phyloP scores from a whole-genome alignment of 2,888 invertebrate species.

The Agonopterix subpropinquella region DNA sequence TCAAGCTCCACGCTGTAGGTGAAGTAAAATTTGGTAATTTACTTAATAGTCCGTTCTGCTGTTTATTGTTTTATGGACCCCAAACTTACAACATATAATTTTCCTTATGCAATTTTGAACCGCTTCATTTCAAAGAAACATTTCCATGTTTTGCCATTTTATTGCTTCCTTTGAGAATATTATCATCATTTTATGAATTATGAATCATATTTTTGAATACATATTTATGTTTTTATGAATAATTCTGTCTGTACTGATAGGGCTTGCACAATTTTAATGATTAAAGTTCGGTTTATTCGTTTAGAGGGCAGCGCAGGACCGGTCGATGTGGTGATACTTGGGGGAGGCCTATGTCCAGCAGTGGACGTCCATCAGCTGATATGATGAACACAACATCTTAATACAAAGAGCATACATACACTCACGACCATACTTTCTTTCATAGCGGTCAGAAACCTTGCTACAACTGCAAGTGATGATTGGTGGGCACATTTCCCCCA shows the following conservation, averaged over 20 bases:
- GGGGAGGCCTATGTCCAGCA: too few relatives aligned
- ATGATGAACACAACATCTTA: too few relatives aligned
- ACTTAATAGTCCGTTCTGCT: conserved; percentile 23
- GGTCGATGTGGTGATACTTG: too few relatives aligned
- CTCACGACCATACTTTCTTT: too few relatives aligned
- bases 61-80: conserved; percentile 28
- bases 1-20: conserved; percentile 15
- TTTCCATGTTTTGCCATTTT: conserved; percentile 20
- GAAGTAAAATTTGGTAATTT: conserved; percentile 27
- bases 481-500: too few relatives aligned
- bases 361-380: too few relatives aligned
- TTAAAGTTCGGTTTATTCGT: too few relatives aligned
- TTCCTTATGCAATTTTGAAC: conserved; percentile 20
- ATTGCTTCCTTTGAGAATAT: conserved; percentile 18
- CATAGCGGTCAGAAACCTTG: too few relatives aligned
- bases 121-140: conserved; percentile 19
- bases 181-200: conserved; percentile 8
- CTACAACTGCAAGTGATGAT: too few relatives aligned
- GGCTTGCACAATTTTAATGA: neutral
- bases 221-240: conserved; percentile 16
- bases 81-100: conserved; percentile 27
- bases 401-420: too few relatives aligned
- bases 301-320: too few relatives aligned
- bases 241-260: conserved; percentile 5
- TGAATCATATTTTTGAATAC: conserved; percentile 13